Conservation (phyloP, 2,888 invertebrate genomes). For the Chloromyia formosa region DNA sequence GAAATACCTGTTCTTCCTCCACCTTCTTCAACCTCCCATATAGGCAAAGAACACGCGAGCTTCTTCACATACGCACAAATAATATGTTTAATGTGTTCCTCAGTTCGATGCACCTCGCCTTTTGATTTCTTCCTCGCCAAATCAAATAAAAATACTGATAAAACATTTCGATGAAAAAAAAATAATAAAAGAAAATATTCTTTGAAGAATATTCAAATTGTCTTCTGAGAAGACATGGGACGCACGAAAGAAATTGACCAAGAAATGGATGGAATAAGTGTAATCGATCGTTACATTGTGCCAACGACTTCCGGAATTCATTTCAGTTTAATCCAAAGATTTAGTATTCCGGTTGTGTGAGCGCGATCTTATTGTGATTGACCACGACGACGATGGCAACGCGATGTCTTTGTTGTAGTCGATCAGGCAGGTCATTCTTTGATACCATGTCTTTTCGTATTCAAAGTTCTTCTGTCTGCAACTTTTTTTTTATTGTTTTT, state of each 20-base stretch:
- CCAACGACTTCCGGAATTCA: constrained; percentile 44
- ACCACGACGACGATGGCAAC: background rate
- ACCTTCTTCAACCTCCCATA: background rate
- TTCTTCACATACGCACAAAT: constrained; percentile 37
- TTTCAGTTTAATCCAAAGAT: constrained; percentile 27
- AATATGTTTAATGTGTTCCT: constrained; percentile 8
- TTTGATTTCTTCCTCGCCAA: constrained; percentile 8
- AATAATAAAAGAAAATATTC: background rate
- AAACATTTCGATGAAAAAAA: background rate
- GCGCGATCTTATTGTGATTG: constrained; percentile 31
- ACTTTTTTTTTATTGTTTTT: constrained; percentile 19
- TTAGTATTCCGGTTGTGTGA: constrained; percentile 36
- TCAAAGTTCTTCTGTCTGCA: background rate
- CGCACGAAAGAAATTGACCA: background rate
- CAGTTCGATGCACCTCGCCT: constrained; percentile 38
- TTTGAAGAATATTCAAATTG: constrained; percentile 15
- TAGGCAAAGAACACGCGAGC: background rate
- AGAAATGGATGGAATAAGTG: constrained; percentile 2
- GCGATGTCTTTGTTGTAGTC: background rate
- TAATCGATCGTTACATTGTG: constrained; percentile 14
- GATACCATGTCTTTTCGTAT: background rate
- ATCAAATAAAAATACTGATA: constrained; percentile 11
- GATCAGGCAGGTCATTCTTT: background rate
- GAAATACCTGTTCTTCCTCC: background rate
- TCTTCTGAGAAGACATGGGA: constrained; percentile 24